Evolutionary conservation across 2,113 vertebrate species (phyloP).

Genomic region (Centropus unirufus): DNA sequence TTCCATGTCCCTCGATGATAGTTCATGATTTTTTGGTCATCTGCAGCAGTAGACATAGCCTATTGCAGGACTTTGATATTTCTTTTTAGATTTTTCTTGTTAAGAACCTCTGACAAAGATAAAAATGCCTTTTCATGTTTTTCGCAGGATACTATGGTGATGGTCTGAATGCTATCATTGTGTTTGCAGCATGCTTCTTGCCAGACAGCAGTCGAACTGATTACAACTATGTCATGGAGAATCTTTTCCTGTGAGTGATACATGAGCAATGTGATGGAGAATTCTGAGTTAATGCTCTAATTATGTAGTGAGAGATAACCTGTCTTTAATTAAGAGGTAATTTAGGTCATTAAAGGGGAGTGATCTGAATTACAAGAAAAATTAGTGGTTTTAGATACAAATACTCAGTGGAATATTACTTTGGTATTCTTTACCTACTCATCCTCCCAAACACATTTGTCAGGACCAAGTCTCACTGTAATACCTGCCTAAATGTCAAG

Average conservation of each 20-base stretch:
- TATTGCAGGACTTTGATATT: neutral
- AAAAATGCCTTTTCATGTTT: constrained; percentile 69
- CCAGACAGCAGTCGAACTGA: constrained; percentile 92
- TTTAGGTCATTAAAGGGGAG: neutral
- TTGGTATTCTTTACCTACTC: neutral
- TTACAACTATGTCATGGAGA: constrained; percentile 98
- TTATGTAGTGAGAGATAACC: constrained; percentile 12
- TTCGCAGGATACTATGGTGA: constrained; percentile 93
- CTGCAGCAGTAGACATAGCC: neutral
- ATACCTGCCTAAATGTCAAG: neutral
- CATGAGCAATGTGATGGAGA: neutral
- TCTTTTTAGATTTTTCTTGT: constrained; percentile 7
- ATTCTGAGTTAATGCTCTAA: constrained; percentile 35
- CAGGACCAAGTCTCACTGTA: neutral
- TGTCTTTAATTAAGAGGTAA: constrained; percentile 28
- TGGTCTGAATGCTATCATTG: constrained; percentile 95
- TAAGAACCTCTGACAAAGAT: constrained; percentile 36
- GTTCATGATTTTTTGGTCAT: neutral
- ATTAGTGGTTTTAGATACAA: neutral
- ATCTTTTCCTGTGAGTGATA: constrained; percentile 95
- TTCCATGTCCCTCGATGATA: neutral
- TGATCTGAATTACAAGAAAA: neutral
- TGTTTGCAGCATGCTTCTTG: constrained; percentile 96
- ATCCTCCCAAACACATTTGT: neutral
- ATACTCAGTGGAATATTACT: neutral